A percentile compares a stretch with the other conserved stretches of the same genome.
phyloP scores from a whole-genome alignment of 2,113 vertebrate genomes.

The Crotalus viridis region DNA sequence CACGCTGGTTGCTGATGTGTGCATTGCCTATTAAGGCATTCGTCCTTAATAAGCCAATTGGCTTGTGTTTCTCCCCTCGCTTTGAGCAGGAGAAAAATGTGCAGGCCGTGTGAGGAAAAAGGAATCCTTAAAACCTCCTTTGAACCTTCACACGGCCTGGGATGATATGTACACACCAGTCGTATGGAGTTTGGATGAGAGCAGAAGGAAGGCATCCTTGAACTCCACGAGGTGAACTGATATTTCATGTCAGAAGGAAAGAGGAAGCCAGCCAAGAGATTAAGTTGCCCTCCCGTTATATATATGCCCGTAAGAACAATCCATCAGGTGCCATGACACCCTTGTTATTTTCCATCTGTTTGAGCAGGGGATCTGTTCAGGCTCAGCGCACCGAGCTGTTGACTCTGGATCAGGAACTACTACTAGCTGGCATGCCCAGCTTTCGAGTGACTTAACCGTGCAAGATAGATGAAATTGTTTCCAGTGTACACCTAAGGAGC shows the following conservation, averaged over 20 bases:
- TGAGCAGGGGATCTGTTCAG: conserved; percentile 46
- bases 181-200: not conserved
- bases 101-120: not conserved
- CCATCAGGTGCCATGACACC: conserved; percentile 38
- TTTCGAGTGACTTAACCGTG: conserved; percentile 70
- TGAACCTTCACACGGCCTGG: not conserved
- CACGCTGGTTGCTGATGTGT: not conserved
- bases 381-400: conserved; percentile 66
- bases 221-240: not conserved
- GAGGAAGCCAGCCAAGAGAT: not conserved
- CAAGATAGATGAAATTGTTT: conserved; percentile 76
- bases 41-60: not conserved
- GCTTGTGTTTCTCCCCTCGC: not conserved
- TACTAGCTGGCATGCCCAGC: conserved; percentile 62
- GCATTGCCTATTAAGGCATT: not conserved
- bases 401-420: conserved; percentile 67
- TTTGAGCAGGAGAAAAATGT: not conserved
- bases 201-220: not conserved
- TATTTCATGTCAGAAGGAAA: not conserved
- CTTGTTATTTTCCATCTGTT: conserved; percentile 55
- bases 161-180: not conserved
- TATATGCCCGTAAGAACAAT: conserved; percentile 30
- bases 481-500: conserved; percentile 76
- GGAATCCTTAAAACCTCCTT: not conserved
- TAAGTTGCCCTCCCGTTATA: not conserved